Conservation (phyloP, 2,888 invertebrate species). For the Digitonthophagus gazella region DNA sequence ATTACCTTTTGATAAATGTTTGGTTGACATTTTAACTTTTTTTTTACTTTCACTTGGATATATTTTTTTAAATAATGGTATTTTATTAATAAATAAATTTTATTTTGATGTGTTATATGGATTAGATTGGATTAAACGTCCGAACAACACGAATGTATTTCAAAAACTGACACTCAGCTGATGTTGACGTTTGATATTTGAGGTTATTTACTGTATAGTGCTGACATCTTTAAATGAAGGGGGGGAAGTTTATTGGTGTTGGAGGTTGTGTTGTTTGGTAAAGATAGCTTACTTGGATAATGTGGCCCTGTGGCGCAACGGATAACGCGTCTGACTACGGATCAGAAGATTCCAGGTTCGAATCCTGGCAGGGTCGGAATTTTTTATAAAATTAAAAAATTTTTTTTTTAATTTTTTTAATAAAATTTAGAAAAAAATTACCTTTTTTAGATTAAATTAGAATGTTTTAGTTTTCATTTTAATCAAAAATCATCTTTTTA, state of each 20-base stretch:
- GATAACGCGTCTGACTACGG: slow-evolving; percentile 60
- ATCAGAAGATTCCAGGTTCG: slow-evolving; percentile 59
- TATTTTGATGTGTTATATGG: not conserved
- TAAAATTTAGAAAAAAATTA: not conserved
- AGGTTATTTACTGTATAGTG: not conserved
- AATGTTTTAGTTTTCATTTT: too few relatives aligned
- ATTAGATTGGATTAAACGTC: too few relatives aligned
- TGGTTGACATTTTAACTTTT: slow-evolving; percentile 33
- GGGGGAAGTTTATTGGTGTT: not conserved
- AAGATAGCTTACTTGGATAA: not conserved
- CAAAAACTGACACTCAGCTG: slow-evolving; percentile 27
- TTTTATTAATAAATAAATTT: not conserved
- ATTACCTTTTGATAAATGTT: slow-evolving; percentile 40
- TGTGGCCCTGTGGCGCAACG: slow-evolving; percentile 58
- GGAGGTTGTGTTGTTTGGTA: slow-evolving; percentile 1
- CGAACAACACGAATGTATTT: slow-evolving; percentile 5
- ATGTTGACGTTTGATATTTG: slow-evolving; percentile 21
- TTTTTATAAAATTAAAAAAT: slow-evolving; percentile 29
- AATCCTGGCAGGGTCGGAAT: slow-evolving; percentile 56
- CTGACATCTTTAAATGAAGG: slow-evolving; percentile 6
- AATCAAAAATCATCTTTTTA: too few relatives aligned
- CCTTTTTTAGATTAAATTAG: too few relatives aligned
- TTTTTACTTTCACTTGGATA: not conserved
- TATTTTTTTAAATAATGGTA: too few relatives aligned
- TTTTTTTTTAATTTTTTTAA: slow-evolving; percentile 1